Evolutionary conservation across 2,113 vertebrate species (phyloP).

Genomic region (Dunckerocampus dactyliophorus): DNA sequence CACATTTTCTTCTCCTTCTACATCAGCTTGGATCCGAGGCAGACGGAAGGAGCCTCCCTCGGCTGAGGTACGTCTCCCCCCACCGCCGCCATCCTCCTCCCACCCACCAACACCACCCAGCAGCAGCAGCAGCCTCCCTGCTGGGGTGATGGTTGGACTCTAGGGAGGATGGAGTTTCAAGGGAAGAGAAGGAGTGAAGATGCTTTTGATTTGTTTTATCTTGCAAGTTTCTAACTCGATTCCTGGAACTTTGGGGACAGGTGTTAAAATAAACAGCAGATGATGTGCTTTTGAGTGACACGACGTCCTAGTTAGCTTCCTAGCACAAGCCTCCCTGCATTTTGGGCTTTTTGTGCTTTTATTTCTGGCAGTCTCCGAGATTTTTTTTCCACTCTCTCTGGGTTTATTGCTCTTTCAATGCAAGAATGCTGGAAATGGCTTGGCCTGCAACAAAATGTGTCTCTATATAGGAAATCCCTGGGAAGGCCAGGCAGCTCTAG

Average conservation of each 20-base stretch:
- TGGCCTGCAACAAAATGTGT: conserved; percentile 55
- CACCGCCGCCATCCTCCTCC: not conserved
- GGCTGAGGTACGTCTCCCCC: conserved; percentile 76
- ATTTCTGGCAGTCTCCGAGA: conserved; percentile 56
- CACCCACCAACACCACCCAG: not conserved
- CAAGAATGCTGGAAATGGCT: conserved; percentile 63
- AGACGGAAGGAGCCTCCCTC: conserved; percentile 88
- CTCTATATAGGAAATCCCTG: conserved; percentile 70
- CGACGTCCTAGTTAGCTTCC: conserved; percentile 63
- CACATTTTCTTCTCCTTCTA: conserved; percentile 43
- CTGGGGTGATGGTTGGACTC: conserved; percentile 62
- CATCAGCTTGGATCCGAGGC: conserved; percentile 92
- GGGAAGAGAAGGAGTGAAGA: conserved; percentile 47
- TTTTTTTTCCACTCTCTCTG: conserved; percentile 37
- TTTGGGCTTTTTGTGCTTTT: conserved; percentile 37
- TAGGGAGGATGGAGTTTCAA: conserved; percentile 50
- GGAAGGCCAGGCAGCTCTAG: conserved; percentile 59
- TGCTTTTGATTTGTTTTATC: conserved; percentile 67
- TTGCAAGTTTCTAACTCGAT: conserved; percentile 42
- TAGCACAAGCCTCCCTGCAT: conserved; percentile 46
- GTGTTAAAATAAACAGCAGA: conserved; percentile 70
- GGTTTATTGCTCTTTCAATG: conserved; percentile 70
- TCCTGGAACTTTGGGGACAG: conserved; percentile 65
- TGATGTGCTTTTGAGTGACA: conserved; percentile 57
- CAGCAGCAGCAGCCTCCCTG: conserved; percentile 33